Evolutionary conservation across 2,113 vertebrate genomes (phyloP).

Genomic region (Athene cunicularia): DNA sequence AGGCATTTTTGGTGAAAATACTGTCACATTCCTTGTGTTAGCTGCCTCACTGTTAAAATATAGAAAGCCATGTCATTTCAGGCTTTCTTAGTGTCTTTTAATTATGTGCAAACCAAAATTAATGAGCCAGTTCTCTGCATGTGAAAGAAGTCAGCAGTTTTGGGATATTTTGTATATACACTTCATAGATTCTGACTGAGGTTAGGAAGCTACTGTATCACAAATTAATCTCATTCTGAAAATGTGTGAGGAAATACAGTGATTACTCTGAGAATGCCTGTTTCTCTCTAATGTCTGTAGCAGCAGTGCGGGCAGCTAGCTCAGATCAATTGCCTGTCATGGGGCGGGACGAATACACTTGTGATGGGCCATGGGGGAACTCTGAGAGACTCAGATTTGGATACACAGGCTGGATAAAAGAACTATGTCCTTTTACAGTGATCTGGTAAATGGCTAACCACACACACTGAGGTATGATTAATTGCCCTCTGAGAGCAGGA

Average conservation of each 20-base stretch:
- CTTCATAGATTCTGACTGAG: slow-evolving; percentile 9
- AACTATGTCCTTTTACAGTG: neutral
- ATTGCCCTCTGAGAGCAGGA: neutral
- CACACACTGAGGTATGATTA: neutral
- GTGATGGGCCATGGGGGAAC: neutral
- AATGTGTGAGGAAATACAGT: slow-evolving; percentile 32
- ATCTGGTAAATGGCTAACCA: neutral
- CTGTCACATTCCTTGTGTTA: neutral
- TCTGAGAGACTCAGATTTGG: neutral
- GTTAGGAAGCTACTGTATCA: slow-evolving; percentile 23
- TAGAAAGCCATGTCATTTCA: neutral
- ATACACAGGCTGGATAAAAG: neutral
- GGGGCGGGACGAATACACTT: neutral
- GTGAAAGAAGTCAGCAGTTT: slow-evolving; percentile 42
- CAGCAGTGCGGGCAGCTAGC: neutral
- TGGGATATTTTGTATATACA: neutral
- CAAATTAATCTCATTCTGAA: slow-evolving; percentile 44
- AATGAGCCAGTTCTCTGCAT: slow-evolving; percentile 11
- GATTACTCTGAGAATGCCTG: neutral
- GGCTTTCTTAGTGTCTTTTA: neutral
- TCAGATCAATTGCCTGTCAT: neutral
- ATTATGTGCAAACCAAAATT: slow-evolving; percentile 13
- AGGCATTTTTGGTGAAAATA: neutral
- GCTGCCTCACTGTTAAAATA: neutral
- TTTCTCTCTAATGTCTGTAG: neutral